Base-by-base conservation (phyloP, 2,113 vertebrate species). In the Anser cygnoides region DNA sequence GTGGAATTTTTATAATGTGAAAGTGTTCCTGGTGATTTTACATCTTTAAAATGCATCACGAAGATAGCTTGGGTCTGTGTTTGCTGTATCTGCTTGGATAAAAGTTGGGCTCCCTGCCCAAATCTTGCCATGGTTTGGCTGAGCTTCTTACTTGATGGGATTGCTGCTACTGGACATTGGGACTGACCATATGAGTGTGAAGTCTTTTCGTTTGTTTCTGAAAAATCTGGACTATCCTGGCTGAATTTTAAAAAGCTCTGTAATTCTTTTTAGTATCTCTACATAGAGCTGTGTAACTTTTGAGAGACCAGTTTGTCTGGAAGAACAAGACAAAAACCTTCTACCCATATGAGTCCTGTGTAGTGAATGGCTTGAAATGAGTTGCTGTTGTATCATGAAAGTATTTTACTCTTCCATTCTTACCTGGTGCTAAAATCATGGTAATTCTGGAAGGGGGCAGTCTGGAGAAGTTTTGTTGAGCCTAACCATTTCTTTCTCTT, bases 111-210 rank as follows among this genome's bases (percentile, higher is more conserved):
- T 23, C 46, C 1, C 0, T 22, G 46, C 4, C 13, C 68, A 52
- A 50, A 37, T 46, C 25, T 71, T 71, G 68, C 49, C 1, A 0
- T 33, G 10, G 11, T 49, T 74, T 55, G 66, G 50, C 20, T 23
- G 44, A 55, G 28, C 57, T 31, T 25, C 6, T 26, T 41, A 7
- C 0, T 1, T 2, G 5, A 3, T 50, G 22, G 23, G 8, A 4
- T 44, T 75, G 26, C 71, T 9, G 16, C 25, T 83, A 8, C 13
- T 72, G 37, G 18, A 50, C 5, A 0, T 0, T 50, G 46, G 28
- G 26, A 35, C 49, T 55, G 39, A 49, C 9, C 5, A 3, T 25
- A 43, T 33, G 43, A 88, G 3, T 29, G 11, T 44, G 28, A 44
- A 59, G 18, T 28, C 55, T 83, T 71, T 41, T 11, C 20, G 7